Conservation (phyloP, 2,888 invertebrate species). For the Sialis fuliginosa region DNA sequence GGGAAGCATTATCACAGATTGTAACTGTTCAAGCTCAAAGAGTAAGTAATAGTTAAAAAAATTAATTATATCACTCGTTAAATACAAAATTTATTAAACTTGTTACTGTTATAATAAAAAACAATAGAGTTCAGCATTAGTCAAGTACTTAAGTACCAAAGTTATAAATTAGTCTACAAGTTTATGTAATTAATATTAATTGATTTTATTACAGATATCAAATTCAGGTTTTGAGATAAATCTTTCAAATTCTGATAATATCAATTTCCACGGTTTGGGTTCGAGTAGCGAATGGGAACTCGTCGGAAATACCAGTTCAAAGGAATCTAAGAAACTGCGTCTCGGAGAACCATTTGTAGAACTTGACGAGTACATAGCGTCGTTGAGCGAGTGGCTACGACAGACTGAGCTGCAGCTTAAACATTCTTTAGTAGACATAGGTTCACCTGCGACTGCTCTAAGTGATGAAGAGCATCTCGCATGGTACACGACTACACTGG, state of each 20-base stretch:
- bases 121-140: no score
- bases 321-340: slow-evolving; percentile 24
- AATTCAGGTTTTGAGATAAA: slow-evolving; percentile 36
- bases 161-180: background rate
- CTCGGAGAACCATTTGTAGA: slow-evolving; percentile 15
- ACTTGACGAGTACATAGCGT: background rate
- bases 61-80: background rate
- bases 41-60: slow-evolving; percentile 26
- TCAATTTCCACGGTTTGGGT: background rate
- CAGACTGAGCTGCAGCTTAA: slow-evolving; percentile 2
- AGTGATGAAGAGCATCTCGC: slow-evolving; percentile 3
- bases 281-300: slow-evolving; percentile 6
- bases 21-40: slow-evolving; percentile 53
- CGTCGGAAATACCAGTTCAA: slow-evolving; percentile 7
- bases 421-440: background rate
- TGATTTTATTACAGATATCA: slow-evolving; percentile 27
- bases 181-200: slow-evolving; percentile 3
- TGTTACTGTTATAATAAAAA: no score
- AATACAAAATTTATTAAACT: no score
- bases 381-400: slow-evolving; percentile 2
- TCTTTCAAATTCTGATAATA: slow-evolving; percentile 16
- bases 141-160: slow-evolving; percentile 1
- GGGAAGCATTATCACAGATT: slow-evolving; percentile 57
- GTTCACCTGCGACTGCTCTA: background rate
- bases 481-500: slow-evolving; percentile 4